These are phyloP conservation scores for Calcarius ornatus DNA, from an alignment of 2,113 vertebrate genomes.

Conservation along the genomic window DNA sequence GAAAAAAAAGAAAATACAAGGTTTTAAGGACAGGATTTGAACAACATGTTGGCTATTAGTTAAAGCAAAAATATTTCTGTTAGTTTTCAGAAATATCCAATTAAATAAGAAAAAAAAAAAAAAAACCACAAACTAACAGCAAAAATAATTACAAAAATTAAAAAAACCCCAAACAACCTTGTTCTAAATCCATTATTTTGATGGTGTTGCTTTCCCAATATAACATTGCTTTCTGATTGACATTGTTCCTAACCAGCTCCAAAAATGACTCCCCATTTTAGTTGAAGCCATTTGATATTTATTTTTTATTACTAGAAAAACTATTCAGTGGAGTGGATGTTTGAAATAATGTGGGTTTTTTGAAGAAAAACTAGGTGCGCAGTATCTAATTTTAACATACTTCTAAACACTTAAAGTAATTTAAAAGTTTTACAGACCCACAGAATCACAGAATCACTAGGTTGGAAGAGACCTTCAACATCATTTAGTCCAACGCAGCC, in stretches of 20 bases:
- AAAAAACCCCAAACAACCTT: not conserved
- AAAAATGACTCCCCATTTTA: not conserved
- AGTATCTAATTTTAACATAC: not conserved
- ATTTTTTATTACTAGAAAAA: not conserved
- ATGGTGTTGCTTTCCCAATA: not conserved
- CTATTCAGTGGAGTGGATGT: not conserved
- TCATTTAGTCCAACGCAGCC: not conserved
- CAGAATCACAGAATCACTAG: not conserved
- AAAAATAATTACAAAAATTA: not conserved
- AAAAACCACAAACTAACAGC: not conserved
- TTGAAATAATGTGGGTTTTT: not conserved
- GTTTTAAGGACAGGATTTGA: not conserved
- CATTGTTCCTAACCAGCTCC: rapidly evolving
- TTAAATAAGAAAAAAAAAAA: not conserved
- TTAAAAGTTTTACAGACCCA: not conserved
- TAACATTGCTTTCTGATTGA: not conserved
- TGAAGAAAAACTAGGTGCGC: not conserved
- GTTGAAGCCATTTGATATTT: not conserved
- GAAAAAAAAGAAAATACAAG: not conserved
- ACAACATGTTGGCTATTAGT: not conserved
- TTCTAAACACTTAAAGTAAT: not conserved
- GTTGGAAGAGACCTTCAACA: not conserved
- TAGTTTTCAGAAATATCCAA: not conserved
- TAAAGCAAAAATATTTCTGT: not conserved
- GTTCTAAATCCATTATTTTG: not conserved